phyloP scores from a whole-genome alignment of 2,797 vertebrate species.

The Antennarius maculatus region DNA sequence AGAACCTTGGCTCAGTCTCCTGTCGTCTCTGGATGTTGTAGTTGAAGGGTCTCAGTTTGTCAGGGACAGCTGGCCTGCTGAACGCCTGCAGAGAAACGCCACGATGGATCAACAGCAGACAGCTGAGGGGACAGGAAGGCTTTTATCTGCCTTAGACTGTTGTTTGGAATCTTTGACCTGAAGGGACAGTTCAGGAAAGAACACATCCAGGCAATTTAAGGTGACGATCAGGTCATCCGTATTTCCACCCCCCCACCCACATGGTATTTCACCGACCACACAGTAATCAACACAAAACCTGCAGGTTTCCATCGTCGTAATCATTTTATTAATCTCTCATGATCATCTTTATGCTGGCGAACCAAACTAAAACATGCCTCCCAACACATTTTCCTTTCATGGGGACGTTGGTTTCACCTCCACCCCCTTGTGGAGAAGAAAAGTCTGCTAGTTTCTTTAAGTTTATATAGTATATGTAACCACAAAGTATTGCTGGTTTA shows the following conservation, averaged over 20 bases:
- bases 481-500: too few relatives aligned
- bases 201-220: not conserved
- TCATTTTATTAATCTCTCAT: slow-evolving; percentile 56
- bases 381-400: slow-evolving; percentile 7
- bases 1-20: slow-evolving; percentile 36
- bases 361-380: slow-evolving; percentile 35
- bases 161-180: slow-evolving; percentile 8
- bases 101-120: slow-evolving; percentile 60
- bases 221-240: too few relatives aligned
- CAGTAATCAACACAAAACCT: slow-evolving; percentile 21
- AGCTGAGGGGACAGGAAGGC: slow-evolving; percentile 46
- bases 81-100: slow-evolving; percentile 68
- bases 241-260: not conserved
- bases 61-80: slow-evolving; percentile 72
- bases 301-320: slow-evolving; percentile 54
- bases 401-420: not conserved
- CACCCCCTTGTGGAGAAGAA: too few relatives aligned
- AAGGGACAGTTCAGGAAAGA: slow-evolving; percentile 1
- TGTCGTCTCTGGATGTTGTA: slow-evolving; percentile 46
- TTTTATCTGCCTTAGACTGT: slow-evolving; percentile 42
- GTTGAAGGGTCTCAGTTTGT: slow-evolving; percentile 60
- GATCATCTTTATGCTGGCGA: slow-evolving; percentile 56
- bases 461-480: too few relatives aligned
- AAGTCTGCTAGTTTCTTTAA: too few relatives aligned
- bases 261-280: not conserved